Evolutionary conservation across 1,140 invertebrate genomes (phyloP).

Genomic region (Orussus abietinus): DNA sequence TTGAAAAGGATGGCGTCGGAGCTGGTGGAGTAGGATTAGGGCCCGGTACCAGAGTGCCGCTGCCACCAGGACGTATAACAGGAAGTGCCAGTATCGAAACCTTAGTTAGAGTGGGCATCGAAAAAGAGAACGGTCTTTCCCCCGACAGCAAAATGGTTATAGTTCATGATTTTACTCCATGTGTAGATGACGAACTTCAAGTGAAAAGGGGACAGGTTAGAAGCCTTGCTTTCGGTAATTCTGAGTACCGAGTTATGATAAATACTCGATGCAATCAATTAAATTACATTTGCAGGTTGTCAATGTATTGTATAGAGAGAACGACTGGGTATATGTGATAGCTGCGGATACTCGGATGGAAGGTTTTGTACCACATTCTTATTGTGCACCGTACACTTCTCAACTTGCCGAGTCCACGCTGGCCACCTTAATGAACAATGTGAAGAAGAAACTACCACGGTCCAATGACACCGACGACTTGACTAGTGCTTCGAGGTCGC

Average conservation of each 20-base stretch:
- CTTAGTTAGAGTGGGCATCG: slow-evolving; percentile 86
- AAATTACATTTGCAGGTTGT: slow-evolving; percentile 64
- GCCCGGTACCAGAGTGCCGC: slow-evolving; percentile 35
- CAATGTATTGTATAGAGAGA: slow-evolving; percentile 89
- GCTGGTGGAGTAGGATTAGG: slow-evolving; percentile 31
- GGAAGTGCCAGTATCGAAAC: slow-evolving; percentile 94
- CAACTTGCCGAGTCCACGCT: slow-evolving; percentile 71
- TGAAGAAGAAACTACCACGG: slow-evolving; percentile 83
- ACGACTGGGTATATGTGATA: slow-evolving; percentile 96
- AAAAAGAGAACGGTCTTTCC: slow-evolving; percentile 88
- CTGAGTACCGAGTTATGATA: too few species aligned
- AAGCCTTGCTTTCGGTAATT: too few species aligned
- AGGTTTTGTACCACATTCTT: slow-evolving; percentile 92
- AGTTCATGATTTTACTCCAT: slow-evolving; percentile 89
- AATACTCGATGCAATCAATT: too few species aligned
- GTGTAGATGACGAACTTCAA: slow-evolving; percentile 90
- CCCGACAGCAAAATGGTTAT: slow-evolving; percentile 94
- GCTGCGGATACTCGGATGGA: slow-evolving; percentile 82
- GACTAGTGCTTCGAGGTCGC: slow-evolving; percentile 35
- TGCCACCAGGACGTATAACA: slow-evolving; percentile 77
- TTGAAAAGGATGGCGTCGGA: slow-evolving; percentile 44
- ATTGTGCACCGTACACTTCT: slow-evolving; percentile 81
- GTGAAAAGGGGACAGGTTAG: slow-evolving; percentile 67
- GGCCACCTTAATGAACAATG: slow-evolving; percentile 59
- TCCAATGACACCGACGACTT: slow-evolving; percentile 46